A percentile compares a stretch with the other conserved stretches of the same genome.
phyloP scores from a whole-genome alignment of 2,797 vertebrate species.

The Aldrovandia affinis region DNA sequence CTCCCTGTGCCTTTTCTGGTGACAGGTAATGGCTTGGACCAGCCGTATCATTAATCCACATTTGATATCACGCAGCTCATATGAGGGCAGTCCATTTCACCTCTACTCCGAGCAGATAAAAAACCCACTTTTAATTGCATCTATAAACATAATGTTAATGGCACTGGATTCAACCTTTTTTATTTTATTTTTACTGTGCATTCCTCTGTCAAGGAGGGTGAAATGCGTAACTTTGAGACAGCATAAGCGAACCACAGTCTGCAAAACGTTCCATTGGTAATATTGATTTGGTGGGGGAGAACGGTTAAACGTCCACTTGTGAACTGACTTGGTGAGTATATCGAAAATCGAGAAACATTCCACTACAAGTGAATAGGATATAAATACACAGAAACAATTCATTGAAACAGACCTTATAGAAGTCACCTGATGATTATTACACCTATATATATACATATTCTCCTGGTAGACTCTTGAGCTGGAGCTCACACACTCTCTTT shows the following conservation, averaged over 20 bases:
- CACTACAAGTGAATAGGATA: background rate
- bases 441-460: background rate
- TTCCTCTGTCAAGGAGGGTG: background rate
- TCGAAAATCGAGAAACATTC: background rate
- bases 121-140: background rate
- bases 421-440: slow-evolving; percentile 39
- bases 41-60: slow-evolving; percentile 7
- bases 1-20: background rate
- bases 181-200: background rate
- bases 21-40: background rate
- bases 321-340: background rate
- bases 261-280: background rate
- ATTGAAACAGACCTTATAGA: background rate
- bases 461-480: background rate
- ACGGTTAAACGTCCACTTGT: background rate
- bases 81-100: background rate
- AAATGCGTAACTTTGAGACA: background rate
- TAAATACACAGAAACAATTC: background rate
- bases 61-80: background rate
- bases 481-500: slow-evolving; percentile 47
- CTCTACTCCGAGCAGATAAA: background rate
- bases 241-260: background rate
- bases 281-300: background rate
- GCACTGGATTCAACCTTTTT: background rate
- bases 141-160: background rate